Evolutionary conservation across 2,888 invertebrate genomes (phyloP).

Genomic region (Gryllus longicercus): DNA sequence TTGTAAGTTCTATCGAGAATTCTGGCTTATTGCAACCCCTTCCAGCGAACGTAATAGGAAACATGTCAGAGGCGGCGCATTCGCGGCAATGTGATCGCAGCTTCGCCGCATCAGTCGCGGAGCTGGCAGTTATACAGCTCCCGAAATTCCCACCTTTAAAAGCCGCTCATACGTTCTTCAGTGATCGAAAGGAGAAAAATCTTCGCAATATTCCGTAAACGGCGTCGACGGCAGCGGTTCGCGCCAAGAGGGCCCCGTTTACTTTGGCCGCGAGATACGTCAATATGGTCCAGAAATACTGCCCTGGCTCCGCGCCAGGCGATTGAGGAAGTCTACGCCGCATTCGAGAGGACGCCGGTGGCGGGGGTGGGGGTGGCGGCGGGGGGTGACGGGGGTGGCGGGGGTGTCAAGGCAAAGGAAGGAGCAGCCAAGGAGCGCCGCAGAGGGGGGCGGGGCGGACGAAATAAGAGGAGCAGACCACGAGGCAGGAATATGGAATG

Average conservation of each 20-base stretch:
- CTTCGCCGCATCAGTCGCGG: too few species aligned
- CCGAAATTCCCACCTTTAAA: too few species aligned
- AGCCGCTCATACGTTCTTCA: too few species aligned
- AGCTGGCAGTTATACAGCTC: too few species aligned
- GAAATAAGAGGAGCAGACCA: neutral
- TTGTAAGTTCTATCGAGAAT: too few species aligned
- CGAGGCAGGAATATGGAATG: conserved; percentile 8
- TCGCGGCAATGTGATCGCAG: too few species aligned
- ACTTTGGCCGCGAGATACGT: neutral
- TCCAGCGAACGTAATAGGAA: too few species aligned
- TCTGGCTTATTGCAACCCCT: too few species aligned
- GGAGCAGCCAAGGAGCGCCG: neutral
- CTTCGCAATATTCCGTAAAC: too few species aligned
- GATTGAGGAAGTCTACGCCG: neutral
- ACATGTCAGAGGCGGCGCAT: too few species aligned
- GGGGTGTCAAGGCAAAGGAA: neutral
- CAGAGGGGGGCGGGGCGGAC: neutral
- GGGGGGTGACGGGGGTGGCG: neutral
- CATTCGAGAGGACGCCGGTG: neutral
- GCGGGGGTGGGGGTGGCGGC: neutral
- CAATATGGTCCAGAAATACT: conserved; percentile 9
- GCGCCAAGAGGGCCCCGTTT: neutral
- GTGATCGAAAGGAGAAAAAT: too few species aligned
- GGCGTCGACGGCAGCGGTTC: too few species aligned
- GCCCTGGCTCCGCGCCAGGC: neutral